Conservation (phyloP, 2,888 invertebrate genomes). For the Aleiodes testaceus region DNA sequence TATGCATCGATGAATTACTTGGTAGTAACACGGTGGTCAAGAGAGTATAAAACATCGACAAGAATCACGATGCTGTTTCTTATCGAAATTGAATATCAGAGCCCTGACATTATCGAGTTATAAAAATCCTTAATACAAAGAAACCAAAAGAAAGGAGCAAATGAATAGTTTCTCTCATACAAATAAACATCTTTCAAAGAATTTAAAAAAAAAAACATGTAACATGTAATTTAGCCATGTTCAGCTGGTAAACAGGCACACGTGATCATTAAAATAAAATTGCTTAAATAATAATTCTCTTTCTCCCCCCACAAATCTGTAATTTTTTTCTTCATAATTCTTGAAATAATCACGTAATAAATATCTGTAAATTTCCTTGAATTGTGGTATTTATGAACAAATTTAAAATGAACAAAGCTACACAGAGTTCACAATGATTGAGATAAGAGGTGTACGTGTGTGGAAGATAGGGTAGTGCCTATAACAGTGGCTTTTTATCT, state of each 20-base stretch:
- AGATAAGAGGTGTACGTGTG: slow-evolving; percentile 20
- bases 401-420: not conserved
- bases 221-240: too few species aligned
- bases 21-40: slow-evolving; percentile 12
- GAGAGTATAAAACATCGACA: slow-evolving; percentile 18
- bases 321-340: too few species aligned
- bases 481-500: slow-evolving; percentile 39
- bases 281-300: too few species aligned
- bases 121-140: slow-evolving; percentile 11
- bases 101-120: slow-evolving; percentile 29
- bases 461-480: slow-evolving; percentile 21
- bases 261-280: too few species aligned
- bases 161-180: not conserved
- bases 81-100: slow-evolving; percentile 42
- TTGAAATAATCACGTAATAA: too few species aligned
- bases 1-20: slow-evolving; percentile 20
- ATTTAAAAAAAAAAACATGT: too few species aligned
- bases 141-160: not conserved
- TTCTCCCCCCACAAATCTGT: too few species aligned
- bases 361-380: too few species aligned
- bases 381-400: not conserved
- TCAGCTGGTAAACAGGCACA: too few species aligned
- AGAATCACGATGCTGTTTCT: slow-evolving; percentile 14
- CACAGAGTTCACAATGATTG: slow-evolving; percentile 15
- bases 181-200: too few species aligned